A percentile compares a stretch with the other conserved stretches of the same genome.
These are phyloP conservation scores for Augochlorella aurata DNA, from an alignment of 2,888 invertebrate genomes.

Conservation along the genomic window DNA sequence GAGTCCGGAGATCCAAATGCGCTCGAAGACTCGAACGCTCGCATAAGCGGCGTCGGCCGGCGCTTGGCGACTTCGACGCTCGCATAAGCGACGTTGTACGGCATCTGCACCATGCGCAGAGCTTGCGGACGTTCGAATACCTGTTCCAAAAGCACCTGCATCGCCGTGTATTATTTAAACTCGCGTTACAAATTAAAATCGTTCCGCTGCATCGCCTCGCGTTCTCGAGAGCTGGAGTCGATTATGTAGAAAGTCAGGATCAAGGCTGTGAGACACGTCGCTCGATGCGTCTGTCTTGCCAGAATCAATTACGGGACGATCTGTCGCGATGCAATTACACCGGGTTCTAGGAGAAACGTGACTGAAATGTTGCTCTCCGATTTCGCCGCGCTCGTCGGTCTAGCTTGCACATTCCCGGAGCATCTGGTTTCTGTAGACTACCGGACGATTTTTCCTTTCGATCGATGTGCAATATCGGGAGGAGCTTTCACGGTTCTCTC, in stretches of 20 bases:
- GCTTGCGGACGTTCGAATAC: no score
- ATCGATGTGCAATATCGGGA: no score
- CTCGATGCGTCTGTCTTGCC: conserved; percentile 1
- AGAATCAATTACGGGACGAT: conserved; percentile 43
- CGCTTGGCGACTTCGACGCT: not conserved
- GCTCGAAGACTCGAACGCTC: not conserved
- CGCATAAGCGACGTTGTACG: not conserved
- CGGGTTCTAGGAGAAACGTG: conserved; percentile 35
- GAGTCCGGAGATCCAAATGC: not conserved
- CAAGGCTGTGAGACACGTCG: conserved; percentile 31
- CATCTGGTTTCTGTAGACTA: not conserved
- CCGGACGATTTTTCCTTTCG: not conserved
- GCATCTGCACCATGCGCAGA: not conserved
- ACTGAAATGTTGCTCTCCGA: conserved; percentile 20
- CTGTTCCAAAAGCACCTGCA: no score
- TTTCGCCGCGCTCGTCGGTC: not conserved
- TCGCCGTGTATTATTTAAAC: not conserved
- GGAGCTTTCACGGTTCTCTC: not conserved
- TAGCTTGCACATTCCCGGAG: not conserved
- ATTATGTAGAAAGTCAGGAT: conserved; percentile 29
- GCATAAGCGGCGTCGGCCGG: not conserved
- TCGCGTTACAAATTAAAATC: not conserved
- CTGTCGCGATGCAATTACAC: conserved; percentile 37
- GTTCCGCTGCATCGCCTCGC: not conserved
- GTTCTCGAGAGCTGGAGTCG: not conserved